Conservation (phyloP, 1,140 invertebrate species). For the Ruditapes philippinarum region DNA sequence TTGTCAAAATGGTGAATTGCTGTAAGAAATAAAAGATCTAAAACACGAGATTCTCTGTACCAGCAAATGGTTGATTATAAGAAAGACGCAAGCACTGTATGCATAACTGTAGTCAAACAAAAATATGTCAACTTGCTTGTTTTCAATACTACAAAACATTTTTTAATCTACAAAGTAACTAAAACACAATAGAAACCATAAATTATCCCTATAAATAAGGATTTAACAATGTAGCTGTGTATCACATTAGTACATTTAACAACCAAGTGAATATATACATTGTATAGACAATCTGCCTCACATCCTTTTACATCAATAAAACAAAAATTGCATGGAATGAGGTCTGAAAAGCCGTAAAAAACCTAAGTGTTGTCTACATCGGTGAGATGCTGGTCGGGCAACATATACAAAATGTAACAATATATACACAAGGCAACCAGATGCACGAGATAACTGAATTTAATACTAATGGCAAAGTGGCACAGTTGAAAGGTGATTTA, state of each 20-base stretch:
- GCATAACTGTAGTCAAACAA: conserved; percentile 10
- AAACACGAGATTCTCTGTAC: conserved; percentile 25
- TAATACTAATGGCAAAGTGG: conserved; percentile 52
- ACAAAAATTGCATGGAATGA: conserved; percentile 52
- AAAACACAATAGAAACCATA: background rate
- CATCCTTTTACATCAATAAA: background rate
- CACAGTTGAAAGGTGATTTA: conserved; percentile 22
- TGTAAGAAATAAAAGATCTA: conserved; percentile 44
- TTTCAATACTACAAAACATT: background rate
- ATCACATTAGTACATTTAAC: conserved; percentile 22
- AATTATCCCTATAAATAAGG: conserved; percentile 22
- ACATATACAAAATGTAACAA: conserved; percentile 58
- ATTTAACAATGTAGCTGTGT: conserved; percentile 1
- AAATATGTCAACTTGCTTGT: background rate
- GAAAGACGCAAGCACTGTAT: background rate
- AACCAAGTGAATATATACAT: conserved; percentile 46
- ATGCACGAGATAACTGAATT: conserved; percentile 8
- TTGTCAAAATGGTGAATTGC: conserved; percentile 21
- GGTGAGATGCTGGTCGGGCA: conserved; percentile 58
- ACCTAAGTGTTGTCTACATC: conserved; percentile 42
- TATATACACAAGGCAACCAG: conserved; percentile 65
- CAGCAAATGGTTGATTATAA: background rate
- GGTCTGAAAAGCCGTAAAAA: conserved; percentile 13
- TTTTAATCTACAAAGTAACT: background rate
- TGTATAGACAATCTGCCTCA: background rate